phyloP scores from a whole-genome alignment of 30 jellyfish, hydroid and myxozoan genomes.

The Clytia hemisphaerica region DNA sequence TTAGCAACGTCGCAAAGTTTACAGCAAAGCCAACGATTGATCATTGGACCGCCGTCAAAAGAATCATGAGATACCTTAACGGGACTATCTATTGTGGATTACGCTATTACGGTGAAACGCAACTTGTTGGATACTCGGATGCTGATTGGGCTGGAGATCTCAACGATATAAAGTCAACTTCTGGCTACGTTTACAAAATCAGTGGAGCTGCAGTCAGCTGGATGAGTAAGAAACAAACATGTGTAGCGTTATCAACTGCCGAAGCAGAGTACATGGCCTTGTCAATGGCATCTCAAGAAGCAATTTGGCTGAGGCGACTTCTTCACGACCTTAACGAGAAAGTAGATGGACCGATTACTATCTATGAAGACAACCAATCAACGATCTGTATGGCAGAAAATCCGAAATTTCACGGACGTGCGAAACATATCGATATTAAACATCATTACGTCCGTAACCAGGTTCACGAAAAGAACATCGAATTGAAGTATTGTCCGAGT shows the following conservation, averaged over 20 bases:
- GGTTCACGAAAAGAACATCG: not conserved
- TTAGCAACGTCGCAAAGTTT: slow-evolving; percentile 28
- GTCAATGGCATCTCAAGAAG: slow-evolving; percentile 37
- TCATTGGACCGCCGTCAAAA: slow-evolving; percentile 49
- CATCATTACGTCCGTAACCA: slow-evolving; percentile 38
- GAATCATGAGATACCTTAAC: slow-evolving; percentile 39
- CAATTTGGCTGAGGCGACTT: slow-evolving; percentile 33
- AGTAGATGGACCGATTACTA: no score
- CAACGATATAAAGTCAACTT: slow-evolving; percentile 11
- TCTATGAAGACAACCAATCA: no score
- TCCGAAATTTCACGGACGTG: slow-evolving; percentile 33
- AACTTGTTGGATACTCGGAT: slow-evolving; percentile 27
- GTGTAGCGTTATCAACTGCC: slow-evolving; percentile 36
- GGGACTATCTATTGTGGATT: slow-evolving; percentile 30
- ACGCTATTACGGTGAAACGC: not conserved
- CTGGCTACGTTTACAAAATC: slow-evolving; percentile 15
- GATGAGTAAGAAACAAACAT: slow-evolving; percentile 37
- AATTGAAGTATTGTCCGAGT: slow-evolving; percentile 38
- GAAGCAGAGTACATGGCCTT: slow-evolving; percentile 49
- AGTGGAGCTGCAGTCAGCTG: slow-evolving; percentile 38
- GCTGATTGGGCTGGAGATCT: slow-evolving; percentile 57
- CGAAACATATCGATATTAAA: slow-evolving; percentile 39
- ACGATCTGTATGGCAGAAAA: no score
- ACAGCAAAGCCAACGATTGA: slow-evolving; percentile 10
- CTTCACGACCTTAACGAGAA: no score